phyloP scores from a whole-genome alignment of 1,140 invertebrate species.

The Aphelinus certus region DNA sequence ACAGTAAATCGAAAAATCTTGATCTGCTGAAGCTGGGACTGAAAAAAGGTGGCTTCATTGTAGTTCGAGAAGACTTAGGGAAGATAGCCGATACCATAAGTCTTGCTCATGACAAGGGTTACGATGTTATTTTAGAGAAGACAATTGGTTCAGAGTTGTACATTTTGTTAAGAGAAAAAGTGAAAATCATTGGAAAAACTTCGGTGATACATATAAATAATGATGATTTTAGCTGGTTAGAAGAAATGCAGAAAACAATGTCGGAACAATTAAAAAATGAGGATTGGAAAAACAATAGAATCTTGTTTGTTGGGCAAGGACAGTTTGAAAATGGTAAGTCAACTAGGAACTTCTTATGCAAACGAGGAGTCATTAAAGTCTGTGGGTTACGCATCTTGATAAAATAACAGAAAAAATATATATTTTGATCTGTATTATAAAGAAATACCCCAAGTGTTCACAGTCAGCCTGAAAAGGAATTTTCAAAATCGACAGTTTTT shows the following conservation, averaged over 20 bases:
- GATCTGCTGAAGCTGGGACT: neutral
- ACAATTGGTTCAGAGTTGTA: conserved; percentile 52
- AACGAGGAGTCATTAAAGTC: neutral
- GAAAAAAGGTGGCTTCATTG: neutral
- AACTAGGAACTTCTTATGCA: neutral
- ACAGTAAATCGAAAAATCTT: neutral
- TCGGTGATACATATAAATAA: conserved; percentile 53
- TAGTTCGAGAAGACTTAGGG: neutral
- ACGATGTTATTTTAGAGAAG: conserved; percentile 52
- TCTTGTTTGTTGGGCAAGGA: conserved; percentile 71
- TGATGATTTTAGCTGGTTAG: conserved; percentile 65
- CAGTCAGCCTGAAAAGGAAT: no score
- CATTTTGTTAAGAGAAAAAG: conserved; percentile 54
- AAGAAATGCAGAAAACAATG: conserved; percentile 65
- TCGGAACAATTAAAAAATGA: conserved; percentile 61
- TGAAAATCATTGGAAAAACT: conserved; percentile 45
- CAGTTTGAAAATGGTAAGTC: conserved; percentile 71
- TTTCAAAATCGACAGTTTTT: no score
- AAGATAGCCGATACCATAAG: conserved; percentile 7
- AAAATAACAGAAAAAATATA: no score
- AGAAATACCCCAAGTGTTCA: no score
- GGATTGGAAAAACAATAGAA: conserved; percentile 36
- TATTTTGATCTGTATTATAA: no score
- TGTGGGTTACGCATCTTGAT: no score
- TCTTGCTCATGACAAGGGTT: conserved; percentile 29